Percentiles rank a stretch among this genome's conserved stretches.
Evolutionary conservation across 2,888 invertebrate genomes (phyloP).

Genomic region (Theodoxus fluviatilis): DNA sequence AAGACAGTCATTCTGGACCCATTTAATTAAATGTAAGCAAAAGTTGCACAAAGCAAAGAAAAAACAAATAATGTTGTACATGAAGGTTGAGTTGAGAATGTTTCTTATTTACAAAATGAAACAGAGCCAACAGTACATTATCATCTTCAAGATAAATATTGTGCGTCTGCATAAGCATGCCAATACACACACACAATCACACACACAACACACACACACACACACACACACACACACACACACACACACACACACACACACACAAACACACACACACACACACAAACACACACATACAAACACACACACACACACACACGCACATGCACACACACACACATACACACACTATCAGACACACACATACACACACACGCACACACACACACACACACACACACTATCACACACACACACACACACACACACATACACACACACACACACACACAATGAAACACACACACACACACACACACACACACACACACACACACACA

Average conservation of each 20-base stretch:
- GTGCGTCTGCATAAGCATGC: neutral
- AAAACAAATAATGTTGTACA: no score
- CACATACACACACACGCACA: constrained; percentile 6
- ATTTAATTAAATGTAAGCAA: neutral
- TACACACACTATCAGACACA: neutral
- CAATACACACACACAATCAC: constrained; percentile 6
- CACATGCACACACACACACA: neutral
- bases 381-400: constrained; percentile 20
- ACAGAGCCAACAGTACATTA: no score
- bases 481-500: neutral
- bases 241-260: neutral
- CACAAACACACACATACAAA: constrained; percentile 3
- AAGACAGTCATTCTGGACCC: constrained; percentile 4
- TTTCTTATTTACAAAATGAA: no score
- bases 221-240: neutral
- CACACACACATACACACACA: constrained; percentile 11
- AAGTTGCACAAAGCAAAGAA: neutral
- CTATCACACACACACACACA: constrained; percentile 9
- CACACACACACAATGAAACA: neutral
- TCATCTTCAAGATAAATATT: neutral
- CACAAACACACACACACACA: neutral
- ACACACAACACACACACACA: neutral
- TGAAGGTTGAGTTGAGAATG: no score
- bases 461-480: neutral
- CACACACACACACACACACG: constrained; percentile 12